Percentiles rank a stretch among this genome's conserved stretches.
phyloP scores from a whole-genome alignment of 2,113 vertebrate species.

The Peromyscus polionotus region DNA sequence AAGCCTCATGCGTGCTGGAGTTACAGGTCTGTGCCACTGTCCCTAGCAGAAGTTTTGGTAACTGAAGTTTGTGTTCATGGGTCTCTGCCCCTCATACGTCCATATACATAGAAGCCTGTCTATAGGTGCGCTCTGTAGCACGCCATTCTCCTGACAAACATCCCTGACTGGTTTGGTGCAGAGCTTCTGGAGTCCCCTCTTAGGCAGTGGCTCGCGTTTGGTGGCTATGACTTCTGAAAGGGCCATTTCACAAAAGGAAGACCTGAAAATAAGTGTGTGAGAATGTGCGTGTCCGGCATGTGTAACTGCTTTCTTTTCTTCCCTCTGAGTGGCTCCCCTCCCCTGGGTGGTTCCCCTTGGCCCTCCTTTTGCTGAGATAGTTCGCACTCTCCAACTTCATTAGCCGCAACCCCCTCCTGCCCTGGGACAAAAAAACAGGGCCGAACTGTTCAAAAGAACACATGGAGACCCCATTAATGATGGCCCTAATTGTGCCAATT shows the following conservation, averaged over 20 bases:
- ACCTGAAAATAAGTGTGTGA: background rate
- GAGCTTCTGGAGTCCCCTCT: background rate
- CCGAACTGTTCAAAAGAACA: constrained; percentile 89
- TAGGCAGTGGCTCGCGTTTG: background rate
- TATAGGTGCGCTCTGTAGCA: background rate
- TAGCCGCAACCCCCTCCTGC: constrained; percentile 86
- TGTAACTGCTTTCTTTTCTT: constrained; percentile 30
- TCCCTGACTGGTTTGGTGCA: background rate
- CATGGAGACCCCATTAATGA: constrained; percentile 91
- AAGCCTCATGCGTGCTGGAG: background rate
- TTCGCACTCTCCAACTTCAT: constrained; percentile 88
- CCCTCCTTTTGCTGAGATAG: constrained; percentile 86
- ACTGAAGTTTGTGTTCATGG: background rate
- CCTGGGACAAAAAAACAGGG: constrained; percentile 85
- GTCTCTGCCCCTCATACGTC: background rate
- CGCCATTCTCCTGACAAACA: background rate
- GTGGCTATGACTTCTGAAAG: constrained; percentile 43
- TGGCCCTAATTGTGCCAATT: constrained; percentile 95
- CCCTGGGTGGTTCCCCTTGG: constrained; percentile 84
- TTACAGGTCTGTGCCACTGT: too few species aligned
- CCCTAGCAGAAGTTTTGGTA: background rate
- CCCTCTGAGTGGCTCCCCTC: constrained; percentile 49
- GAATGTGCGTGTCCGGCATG: background rate
- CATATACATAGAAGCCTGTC: background rate
- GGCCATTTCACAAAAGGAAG: constrained; percentile 33